phyloP scores from a whole-genome alignment of 2,888 invertebrate genomes.

The Hypselothyrea guttata region DNA sequence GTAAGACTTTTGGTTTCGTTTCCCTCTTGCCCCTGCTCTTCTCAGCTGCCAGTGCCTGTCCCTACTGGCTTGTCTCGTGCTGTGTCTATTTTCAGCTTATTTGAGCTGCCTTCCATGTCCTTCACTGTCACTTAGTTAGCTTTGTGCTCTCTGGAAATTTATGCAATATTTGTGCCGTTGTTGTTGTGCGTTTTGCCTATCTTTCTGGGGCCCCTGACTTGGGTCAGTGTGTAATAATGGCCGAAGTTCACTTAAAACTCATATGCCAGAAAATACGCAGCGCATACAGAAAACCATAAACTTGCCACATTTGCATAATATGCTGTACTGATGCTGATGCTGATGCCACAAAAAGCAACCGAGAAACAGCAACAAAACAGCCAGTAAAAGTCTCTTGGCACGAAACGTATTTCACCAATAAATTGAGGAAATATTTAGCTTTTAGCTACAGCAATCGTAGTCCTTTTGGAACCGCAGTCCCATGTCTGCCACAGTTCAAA shows the following conservation, averaged over 20 bases:
- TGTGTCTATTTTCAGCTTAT: slow-evolving; percentile 39
- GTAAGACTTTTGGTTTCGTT: slow-evolving; percentile 2
- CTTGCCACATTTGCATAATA: slow-evolving; percentile 73
- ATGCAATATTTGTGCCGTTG: slow-evolving; percentile 51
- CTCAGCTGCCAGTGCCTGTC: background rate
- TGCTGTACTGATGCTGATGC: slow-evolving; percentile 38
- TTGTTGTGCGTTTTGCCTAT: too few relatives aligned
- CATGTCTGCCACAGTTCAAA: slow-evolving; percentile 47
- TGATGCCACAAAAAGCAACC: slow-evolving; percentile 44
- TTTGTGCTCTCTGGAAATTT: slow-evolving; percentile 40
- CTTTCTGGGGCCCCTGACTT: background rate
- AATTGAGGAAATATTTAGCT: slow-evolving; percentile 66
- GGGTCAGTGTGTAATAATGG: slow-evolving; percentile 42
- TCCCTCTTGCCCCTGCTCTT: background rate
- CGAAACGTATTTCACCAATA: slow-evolving; percentile 71
- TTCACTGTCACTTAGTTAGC: slow-evolving; percentile 55
- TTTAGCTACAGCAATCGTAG: slow-evolving; percentile 3
- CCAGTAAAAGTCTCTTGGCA: slow-evolving; percentile 58
- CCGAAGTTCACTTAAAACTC: slow-evolving; percentile 60
- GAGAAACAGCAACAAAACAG: slow-evolving; percentile 10
- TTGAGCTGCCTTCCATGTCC: slow-evolving; percentile 42
- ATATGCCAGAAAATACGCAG: slow-evolving; percentile 39
- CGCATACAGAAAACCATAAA: slow-evolving; percentile 50
- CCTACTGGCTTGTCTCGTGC: background rate
- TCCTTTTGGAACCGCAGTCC: slow-evolving; percentile 7